Base-by-base conservation (phyloP, 2,113 vertebrate species). In the Meleagris gallopavo region DNA sequence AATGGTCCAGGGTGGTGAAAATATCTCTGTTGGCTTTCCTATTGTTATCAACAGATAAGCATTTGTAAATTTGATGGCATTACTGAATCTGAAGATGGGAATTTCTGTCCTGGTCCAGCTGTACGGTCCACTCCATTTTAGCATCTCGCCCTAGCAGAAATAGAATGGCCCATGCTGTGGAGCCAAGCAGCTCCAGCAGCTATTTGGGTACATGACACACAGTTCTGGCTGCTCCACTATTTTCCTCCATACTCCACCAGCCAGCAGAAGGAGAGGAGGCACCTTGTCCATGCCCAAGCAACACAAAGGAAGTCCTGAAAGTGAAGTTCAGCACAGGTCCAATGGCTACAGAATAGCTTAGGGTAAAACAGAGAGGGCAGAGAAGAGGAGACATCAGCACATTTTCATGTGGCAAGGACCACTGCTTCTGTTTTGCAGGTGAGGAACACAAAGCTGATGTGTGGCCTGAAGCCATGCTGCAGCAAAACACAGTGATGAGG, bases 121-220 rank as follows among this genome's bases (percentile, higher is more conserved):
- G 76, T 61, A 60, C 14, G 73, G 79, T 67, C 40, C 18, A 72
- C 69, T 41, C 57, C 69, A 69, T 10, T 83, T 80, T 82, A 94
- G 52, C 64, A 72, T 40, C 75, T 76, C 83, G 60, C 22, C 69
- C 57, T 86, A 46, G 77, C 64, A 83, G 29, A 83, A 32, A 52
- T 15, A 55, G 60, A 83, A 70, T 88, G 92, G 83, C 45, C 52
- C 22, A n/a, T 64, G 64, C 87, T 91, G 79, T 91, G 75, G 91
- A 89, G 75, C 32, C 27, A 70, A 38, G 48, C 32, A 73, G 60
- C 32, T 77, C 76, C 50, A 86, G 32, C 65, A 52, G 87, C 70
- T 88, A 17, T 3, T 3, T 52, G 73, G 27, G 71, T 36, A 75
- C 19, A 21, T 81, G 73, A 38, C 1, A 1, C 20, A 9, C 20